Conservation (phyloP, 2,797 vertebrate genomes). For the Bucorvus abyssinicus region DNA sequence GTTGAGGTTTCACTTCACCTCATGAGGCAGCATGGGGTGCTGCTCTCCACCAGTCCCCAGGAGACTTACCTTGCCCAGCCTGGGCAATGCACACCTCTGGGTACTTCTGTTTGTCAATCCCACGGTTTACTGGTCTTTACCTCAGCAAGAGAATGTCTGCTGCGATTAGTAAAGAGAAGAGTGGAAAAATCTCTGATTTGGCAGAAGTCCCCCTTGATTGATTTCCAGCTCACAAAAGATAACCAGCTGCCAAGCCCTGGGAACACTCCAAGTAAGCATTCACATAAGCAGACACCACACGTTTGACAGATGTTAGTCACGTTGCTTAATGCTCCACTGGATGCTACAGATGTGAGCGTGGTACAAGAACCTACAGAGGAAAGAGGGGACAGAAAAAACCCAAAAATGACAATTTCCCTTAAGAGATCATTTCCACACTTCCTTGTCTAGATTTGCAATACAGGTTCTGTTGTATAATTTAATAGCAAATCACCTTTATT, state of each 20-base stretch:
- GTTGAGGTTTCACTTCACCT: neutral
- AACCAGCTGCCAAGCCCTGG: conserved; percentile 53
- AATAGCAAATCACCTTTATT: conserved; percentile 50
- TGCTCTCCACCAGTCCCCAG: neutral
- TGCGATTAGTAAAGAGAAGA: neutral
- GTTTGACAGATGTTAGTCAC: conserved; percentile 60
- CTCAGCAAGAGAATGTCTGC: neutral
- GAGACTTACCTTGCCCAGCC: neutral
- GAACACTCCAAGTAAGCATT: conserved; percentile 43
- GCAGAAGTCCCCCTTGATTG: conserved; percentile 42
- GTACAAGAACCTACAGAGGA: conserved; percentile 7
- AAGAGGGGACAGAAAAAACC: neutral
- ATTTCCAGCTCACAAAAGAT: conserved; percentile 62
- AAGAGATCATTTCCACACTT: neutral
- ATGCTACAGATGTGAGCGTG: neutral
- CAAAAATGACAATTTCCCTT: conserved; percentile 28
- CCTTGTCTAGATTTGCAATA: neutral
- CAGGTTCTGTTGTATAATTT: conserved; percentile 55
- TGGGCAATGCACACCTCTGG: fast-evolving
- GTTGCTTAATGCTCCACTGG: conserved; percentile 52
- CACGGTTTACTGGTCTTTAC: neutral
- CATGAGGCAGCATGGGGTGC: neutral
- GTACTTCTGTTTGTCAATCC: neutral
- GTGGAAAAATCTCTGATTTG: conserved; percentile 32
- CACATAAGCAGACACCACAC: conserved; percentile 41